phyloP scores from a whole-genome alignment of 2,797 vertebrate species.

The Microchirus variegatus region DNA sequence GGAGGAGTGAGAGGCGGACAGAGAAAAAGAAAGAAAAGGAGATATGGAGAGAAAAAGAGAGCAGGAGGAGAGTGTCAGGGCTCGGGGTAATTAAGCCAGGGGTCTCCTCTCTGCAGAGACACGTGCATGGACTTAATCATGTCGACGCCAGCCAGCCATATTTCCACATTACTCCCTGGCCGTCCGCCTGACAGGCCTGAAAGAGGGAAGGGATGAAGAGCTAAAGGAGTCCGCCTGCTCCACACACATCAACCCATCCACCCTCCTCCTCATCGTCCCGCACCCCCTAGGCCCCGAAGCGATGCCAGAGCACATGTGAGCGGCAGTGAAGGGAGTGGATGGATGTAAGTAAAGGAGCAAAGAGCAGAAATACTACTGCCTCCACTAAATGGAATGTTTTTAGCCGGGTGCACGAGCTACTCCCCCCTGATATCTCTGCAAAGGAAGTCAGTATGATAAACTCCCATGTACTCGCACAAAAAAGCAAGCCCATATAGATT shows the following conservation, averaged over 20 bases:
- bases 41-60: slow-evolving; percentile 28
- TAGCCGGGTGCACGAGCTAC: slow-evolving; percentile 39
- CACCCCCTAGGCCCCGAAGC: slow-evolving; percentile 47
- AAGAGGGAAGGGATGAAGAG: slow-evolving; percentile 70
- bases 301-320: slow-evolving; percentile 74
- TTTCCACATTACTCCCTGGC: slow-evolving; percentile 81
- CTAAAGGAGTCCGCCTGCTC: slow-evolving; percentile 54
- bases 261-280: slow-evolving; percentile 25
- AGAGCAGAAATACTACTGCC: slow-evolving; percentile 55
- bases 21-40: slow-evolving; percentile 26
- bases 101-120: slow-evolving; percentile 81
- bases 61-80: slow-evolving; percentile 59
- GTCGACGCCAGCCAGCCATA: slow-evolving; percentile 79
- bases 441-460: slow-evolving; percentile 4
- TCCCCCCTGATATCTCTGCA: slow-evolving; percentile 23
- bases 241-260: slow-evolving; percentile 3
- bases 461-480: background rate
- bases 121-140: slow-evolving; percentile 85
- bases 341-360: slow-evolving; percentile 40
- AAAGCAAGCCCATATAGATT: background rate
- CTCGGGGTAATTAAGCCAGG: slow-evolving; percentile 74
- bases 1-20: slow-evolving; percentile 47
- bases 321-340: slow-evolving; percentile 38
- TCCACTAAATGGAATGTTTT: slow-evolving; percentile 69
- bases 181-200: slow-evolving; percentile 79